Percentiles rank a stretch among this genome's conserved stretches.
These are phyloP conservation scores for Willisornis vidua DNA, from an alignment of 2,113 vertebrate genomes.

Conservation along the genomic window DNA sequence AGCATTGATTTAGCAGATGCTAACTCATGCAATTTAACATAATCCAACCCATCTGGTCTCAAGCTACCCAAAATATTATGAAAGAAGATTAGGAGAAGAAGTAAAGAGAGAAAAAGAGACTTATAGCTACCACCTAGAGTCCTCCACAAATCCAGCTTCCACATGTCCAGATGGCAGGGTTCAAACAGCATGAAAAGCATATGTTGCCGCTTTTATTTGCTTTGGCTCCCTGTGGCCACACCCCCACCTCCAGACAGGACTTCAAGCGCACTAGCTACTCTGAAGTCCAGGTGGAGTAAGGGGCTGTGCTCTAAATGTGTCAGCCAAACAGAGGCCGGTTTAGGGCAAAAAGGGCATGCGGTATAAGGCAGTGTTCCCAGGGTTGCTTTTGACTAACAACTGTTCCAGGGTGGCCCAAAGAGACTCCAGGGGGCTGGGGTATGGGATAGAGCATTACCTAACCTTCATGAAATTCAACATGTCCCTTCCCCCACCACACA, in stretches of 20 bases:
- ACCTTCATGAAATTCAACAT: neutral
- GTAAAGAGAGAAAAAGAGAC: neutral
- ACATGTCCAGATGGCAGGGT: neutral
- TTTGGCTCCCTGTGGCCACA: neutral
- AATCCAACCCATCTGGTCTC: neutral
- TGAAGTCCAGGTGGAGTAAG: neutral
- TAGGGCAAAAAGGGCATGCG: neutral
- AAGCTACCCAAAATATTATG: neutral
- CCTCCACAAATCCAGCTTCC: neutral
- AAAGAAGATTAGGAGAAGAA: neutral
- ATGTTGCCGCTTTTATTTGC: neutral
- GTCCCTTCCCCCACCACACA: neutral
- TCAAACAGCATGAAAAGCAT: neutral
- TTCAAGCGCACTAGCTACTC: neutral
- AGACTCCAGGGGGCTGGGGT: neutral
- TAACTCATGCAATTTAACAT: neutral
- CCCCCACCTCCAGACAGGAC: too few relatives aligned
- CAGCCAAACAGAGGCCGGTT: neutral
- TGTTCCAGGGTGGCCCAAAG: neutral
- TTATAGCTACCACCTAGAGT: neutral
- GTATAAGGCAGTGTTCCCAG: neutral
- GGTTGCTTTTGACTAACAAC: neutral
- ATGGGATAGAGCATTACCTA: neutral
- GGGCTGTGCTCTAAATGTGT: neutral
- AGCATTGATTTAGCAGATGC: neutral